Percentiles rank a stretch among this genome's conserved stretches.
Conservation (phyloP, 2,888 invertebrate species). For the Phortica magna region DNA sequence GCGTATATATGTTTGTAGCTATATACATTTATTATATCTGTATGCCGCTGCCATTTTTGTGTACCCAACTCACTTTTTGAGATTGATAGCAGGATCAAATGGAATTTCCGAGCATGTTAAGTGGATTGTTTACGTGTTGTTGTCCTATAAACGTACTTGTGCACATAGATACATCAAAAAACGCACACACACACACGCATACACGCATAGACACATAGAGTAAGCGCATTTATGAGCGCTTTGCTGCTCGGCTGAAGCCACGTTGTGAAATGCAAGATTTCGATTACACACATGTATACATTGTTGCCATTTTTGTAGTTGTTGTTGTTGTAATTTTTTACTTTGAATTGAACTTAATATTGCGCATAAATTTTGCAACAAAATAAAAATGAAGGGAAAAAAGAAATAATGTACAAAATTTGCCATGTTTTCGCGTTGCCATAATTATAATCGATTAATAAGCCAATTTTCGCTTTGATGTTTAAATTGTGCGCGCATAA, state of each 20-base stretch:
- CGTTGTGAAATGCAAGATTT: too few species aligned
- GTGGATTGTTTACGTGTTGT: conserved; percentile 55
- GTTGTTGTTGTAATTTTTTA: conserved; percentile 51
- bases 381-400: conserved; percentile 40
- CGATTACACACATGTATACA: too few species aligned
- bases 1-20: neutral
- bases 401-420: neutral
- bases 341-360: conserved; percentile 55
- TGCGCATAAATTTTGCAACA: conserved; percentile 60
- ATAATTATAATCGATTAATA: conserved; percentile 26
- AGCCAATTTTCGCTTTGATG: conserved; percentile 27
- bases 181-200: neutral
- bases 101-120: conserved; percentile 64
- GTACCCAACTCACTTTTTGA: conserved; percentile 56
- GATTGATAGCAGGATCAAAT: conserved; percentile 68
- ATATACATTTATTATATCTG: neutral
- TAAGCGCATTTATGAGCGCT: neutral
- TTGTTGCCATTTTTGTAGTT: conserved; percentile 1
- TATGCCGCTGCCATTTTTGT: conserved; percentile 43
- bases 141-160: conserved; percentile 3
- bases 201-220: neutral
- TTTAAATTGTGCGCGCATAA: conserved; percentile 17
- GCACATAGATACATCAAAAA: neutral
- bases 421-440: neutral
- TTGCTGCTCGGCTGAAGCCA: neutral